Base-by-base conservation (phyloP, 2,888 invertebrate species). In the Drosophila ezoana region DNA sequence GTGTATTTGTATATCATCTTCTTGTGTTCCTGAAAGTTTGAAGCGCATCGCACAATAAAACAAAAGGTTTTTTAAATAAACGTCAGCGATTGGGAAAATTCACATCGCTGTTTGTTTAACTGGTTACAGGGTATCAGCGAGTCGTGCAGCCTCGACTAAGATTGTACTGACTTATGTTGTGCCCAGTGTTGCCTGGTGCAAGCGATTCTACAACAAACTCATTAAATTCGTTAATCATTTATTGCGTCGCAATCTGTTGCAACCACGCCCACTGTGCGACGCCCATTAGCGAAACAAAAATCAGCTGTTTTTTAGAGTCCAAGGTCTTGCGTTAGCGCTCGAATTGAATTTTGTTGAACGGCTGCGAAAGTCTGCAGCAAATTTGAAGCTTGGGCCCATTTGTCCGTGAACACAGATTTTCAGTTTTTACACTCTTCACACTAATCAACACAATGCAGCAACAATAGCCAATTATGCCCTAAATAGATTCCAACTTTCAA, bases 141-240 rank as follows among this genome's bases (percentile, higher is more conserved):
- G 53, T 18, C 10, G 5, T 35, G 35, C 5, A 41, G 5, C 5
- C 35, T 1, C 11, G 14, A 0, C 11, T 20, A 23, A 11, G 16
- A 10, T 41, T 41, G 16, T n/a, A 20, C 54, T 43, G 10, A 23
- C 23, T 62, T 59, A 49, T 57, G 47, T n/a, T 61, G 53, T 47
- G 48, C 6, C 65, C 59, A 63, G 23, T 62, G 23, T 41, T 78
- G 78, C 63, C 67, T 72, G 64, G 58, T 78, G 81, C 76, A 73
- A 73, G 71, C 67, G 75, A 83, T 85, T 84, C 83, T 84, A 87
- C 83, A 87, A 82, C 83, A 84, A 86, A 78, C 66, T 76, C 89
- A 86, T 87, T 86, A 88, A 88, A 78, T 84, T 79, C 53, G 81
- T 84, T 85, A 85, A 85, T 86, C 84, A 81, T 76, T 81, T 79